These are phyloP conservation scores for Eueides isabella DNA, from an alignment of 1,140 invertebrate genomes.

Conservation along the genomic window DNA sequence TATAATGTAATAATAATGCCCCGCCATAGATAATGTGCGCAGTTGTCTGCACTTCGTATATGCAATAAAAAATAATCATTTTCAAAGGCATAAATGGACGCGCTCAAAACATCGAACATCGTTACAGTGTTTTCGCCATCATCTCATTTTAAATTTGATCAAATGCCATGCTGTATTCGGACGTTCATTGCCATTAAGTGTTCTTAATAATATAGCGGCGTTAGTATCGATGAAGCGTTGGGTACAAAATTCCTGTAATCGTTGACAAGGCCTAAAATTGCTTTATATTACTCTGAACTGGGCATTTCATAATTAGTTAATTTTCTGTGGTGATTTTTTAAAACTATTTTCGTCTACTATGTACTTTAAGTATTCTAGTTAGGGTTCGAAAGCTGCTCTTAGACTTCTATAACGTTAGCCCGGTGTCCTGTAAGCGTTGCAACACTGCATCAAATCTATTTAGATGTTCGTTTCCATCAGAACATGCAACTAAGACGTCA, in stretches of 20 bases:
- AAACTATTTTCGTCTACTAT: constrained; percentile 9
- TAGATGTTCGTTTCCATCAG: neutral
- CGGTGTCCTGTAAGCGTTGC: neutral
- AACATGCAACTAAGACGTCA: neutral
- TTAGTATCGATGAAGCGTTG: constrained; percentile 54
- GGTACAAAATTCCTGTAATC: constrained; percentile 65
- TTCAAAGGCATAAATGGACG: constrained; percentile 45
- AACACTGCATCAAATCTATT: neutral
- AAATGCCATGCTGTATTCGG: constrained; percentile 47
- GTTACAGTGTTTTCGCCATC: constrained; percentile 43
- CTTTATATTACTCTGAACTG: constrained; percentile 29
- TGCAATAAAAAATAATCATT: too few relatives aligned
- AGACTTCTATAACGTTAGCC: neutral
- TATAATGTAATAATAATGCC: neutral
- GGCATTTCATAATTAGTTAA: constrained; percentile 39
- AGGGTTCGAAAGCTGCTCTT: too few relatives aligned
- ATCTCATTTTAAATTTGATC: constrained; percentile 23
- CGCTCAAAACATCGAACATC: constrained; percentile 34
- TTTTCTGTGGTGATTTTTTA: constrained; percentile 40
- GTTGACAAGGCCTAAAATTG: constrained; percentile 50
- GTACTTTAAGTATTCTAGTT: neutral
- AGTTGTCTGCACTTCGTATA: constrained; percentile 41
- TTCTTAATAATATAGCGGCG: constrained; percentile 52
- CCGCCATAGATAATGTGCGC: constrained; percentile 45
- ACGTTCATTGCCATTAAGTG: constrained; percentile 37